Base-by-base conservation (phyloP, 2,797 vertebrate species). In the Hippoglossus hippoglossus region DNA sequence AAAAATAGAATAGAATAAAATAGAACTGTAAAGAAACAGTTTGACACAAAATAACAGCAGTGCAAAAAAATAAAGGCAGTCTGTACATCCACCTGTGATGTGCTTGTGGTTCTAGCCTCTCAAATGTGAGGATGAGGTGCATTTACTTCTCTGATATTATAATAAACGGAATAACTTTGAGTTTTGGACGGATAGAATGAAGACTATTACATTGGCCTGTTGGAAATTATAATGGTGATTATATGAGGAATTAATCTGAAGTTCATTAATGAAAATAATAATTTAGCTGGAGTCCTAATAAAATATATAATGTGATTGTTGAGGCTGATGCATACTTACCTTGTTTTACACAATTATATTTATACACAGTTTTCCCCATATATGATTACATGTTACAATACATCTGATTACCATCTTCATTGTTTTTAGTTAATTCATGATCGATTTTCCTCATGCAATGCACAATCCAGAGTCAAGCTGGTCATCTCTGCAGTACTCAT, bases 401-500 rank as follows among this genome's bases (percentile, higher is more conserved):
- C 36, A 22, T 59, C 4, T 55, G 46, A 70, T 52, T 22, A 24
- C 18, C 41, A 63, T 67, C 31, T 52, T 6, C 22, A 46, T 51
- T 44, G 0, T n/a, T 51, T 47, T 31, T 28, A 34, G 6, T 62
- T 58, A 4, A 28, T 61, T 57, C 49, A 21, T 34, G 25, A 26
- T 73, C 28, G 21, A 24, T 61, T 75, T 16, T 46, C 12, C 36
- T 46, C 18, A 46, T 73, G 50, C 15, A 34, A 49, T 31, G 3
- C 24, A 55, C 55, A 50, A 46, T 65, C 34, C 9, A 78, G 21
- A 72, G 50, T 56, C 12, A 8, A 76, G 39, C 28, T 67, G 25
- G 41, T 72, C 41, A 34, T 77, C 39, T 71, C 5, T 58, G 25
- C 55, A 49, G 9, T 8, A 13, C 25, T 65, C 39, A 31, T 81